Base-by-base conservation (phyloP, 2,113 vertebrate genomes). In the Ursus arctos region DNA sequence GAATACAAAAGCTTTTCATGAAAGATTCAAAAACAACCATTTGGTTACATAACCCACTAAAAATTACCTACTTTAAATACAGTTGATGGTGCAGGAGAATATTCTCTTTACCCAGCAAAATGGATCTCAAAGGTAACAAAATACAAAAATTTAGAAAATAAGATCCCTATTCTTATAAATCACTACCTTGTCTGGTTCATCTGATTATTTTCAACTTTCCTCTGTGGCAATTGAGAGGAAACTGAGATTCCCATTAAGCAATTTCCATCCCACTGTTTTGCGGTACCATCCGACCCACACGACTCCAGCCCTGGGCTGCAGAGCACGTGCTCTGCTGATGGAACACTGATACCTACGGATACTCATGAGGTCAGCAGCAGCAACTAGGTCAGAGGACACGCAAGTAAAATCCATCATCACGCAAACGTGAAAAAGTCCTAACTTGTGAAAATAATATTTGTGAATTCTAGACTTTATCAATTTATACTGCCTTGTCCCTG, bases 281-380 rank as follows among this genome's bases (percentile, higher is more conserved):
- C 2, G 71, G 53, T 18, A 77, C n/a, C 47, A 16, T 3, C 28
- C 59, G 57, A 90, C 55, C 63, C 49, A 61, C 61, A n/a, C 57
- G 65, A 85, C 51, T 82, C 21, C 21, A 92, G 6, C 33, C 55
- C 1, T 15, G 40, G 1, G 26, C 36, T 31, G 65, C 22, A 53
- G 36, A 72, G 47, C 1, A 80, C 76, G 80, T 6, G 33, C 3
- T 83, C 92, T n/a, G 83, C 4, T 80, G n/a, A 95, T 6, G 43
- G 74, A 21, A 86, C 33, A 55, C 53, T 65, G 13, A 95, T 91
- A 82, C 92, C n/a, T 69, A 57, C 0, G n/a, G 59, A 82, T 33
- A 19, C 9, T 86, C 74, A 95, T 83, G 55, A 95, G 84, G 94
- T 97, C 80, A 96, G 79, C 47, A 83, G 51, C 85, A 71, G 80